Evolutionary conservation across 2,113 vertebrate genomes (phyloP), one percentile per base, ranked within the genome.

Genomic region (Machaerirhynchus nigripectus): DNA sequence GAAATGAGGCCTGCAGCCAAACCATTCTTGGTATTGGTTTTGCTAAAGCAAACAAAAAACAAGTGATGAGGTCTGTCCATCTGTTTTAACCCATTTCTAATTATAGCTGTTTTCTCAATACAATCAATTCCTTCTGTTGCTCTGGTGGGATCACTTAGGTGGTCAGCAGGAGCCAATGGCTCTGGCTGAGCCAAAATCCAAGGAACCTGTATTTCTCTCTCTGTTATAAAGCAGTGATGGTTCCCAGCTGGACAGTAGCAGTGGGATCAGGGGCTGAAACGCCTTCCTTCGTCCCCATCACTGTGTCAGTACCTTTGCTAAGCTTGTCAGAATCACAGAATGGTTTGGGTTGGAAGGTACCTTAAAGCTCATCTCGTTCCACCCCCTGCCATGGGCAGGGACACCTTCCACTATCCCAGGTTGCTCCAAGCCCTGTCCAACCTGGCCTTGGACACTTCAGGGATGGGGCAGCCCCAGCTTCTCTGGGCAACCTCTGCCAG

Each of bases 11-110:
- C 64, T 33, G 52, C 39, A 61, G 93, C 96, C 95, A 96, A 96
- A 93, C 83, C 85, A 75, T 88, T 92, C 93, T 96, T 93, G 96
- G 90, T 96, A 86, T 61, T 95, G 83, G 92, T 95, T 97, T 96
- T 96, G 88, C 90, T 90, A 93, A 97, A 96, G 64, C 90, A 96
- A 96, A 95, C 93, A 95, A 68, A 94, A 96, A 95, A 78, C 93
- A 94, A 95, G 75, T 56, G 49, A 92, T 93, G 95, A 96, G 82
- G 79, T 92, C 79, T 90, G 64, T 78, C 87, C 79, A 88, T 74
- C 90, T 95, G 95, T 8, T 94, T 92, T 82, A 81, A 88, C 83
- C 83, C 68, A 42, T 94, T 93, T 95, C 90, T 92, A 96, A 89
- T 95, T 95, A 86, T 88, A 74, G 60, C 33, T 33, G 46, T 91